Conservation (phyloP, 2,888 invertebrate species). For the Argyresthia goedartella region DNA sequence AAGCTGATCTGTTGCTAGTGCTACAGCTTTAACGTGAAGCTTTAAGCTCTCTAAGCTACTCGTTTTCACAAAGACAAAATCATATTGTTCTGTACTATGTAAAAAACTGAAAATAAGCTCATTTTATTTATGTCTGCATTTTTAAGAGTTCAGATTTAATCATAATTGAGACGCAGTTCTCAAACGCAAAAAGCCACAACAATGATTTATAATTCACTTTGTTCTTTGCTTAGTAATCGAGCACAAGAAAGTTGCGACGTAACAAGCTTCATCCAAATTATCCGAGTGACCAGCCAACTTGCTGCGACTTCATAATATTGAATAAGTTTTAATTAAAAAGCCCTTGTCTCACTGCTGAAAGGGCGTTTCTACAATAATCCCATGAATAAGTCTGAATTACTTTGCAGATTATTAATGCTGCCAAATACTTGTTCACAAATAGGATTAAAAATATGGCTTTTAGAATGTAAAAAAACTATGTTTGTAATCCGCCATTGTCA, state of each 20-base stretch:
- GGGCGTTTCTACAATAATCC: not conserved
- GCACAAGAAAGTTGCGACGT: not conserved
- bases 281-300: constrained; percentile 32
- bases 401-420: no score
- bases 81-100: no score
- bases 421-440: not conserved
- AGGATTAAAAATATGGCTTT: not conserved
- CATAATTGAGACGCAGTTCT: no score
- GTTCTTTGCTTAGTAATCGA: not conserved
- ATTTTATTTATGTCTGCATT: no score
- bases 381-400: not conserved
- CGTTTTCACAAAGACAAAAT: no score
- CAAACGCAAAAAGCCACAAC: no score
- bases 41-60: not conserved
- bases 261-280: constrained; percentile 19
- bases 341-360: constrained; percentile 24
- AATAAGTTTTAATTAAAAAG: constrained; percentile 66
- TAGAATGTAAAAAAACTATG: no score
- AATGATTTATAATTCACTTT: no score
- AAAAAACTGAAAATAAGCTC: no score
- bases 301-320: constrained; percentile 46
- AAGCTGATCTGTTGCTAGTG: constrained; percentile 7
- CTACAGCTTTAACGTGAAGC: not conserved
- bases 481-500: no score
- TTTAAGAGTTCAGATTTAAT: no score